Percentiles rank a stretch among this genome's conserved stretches.
phyloP scores from a whole-genome alignment of 2,888 invertebrate species.

The Vanessa cardui region DNA sequence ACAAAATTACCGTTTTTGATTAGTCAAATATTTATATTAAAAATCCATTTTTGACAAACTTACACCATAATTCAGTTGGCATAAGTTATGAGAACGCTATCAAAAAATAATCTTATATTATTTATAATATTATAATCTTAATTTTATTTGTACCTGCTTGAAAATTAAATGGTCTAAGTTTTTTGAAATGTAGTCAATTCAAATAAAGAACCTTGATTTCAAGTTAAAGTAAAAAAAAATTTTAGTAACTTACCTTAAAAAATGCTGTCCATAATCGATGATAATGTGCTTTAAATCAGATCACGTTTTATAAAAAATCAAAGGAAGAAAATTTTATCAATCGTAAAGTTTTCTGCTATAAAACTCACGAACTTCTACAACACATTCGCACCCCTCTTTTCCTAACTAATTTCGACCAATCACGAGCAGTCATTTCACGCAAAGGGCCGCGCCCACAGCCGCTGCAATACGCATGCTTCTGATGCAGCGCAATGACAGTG shows the following conservation, averaged over 20 bases:
- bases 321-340: constrained; percentile 17
- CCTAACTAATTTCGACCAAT: constrained; percentile 63
- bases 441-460: constrained; percentile 69
- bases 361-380: constrained; percentile 66
- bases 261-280: not conserved
- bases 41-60: too few species aligned
- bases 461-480: constrained; percentile 77
- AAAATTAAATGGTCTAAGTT: not conserved
- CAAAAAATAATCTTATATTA: too few species aligned
- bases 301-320: constrained; percentile 41
- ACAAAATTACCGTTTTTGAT: too few species aligned
- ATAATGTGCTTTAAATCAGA: not conserved
- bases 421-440: constrained; percentile 57
- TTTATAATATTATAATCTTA: too few species aligned
- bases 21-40: too few species aligned
- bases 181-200: not conserved
- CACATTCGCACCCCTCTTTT: constrained; percentile 68
- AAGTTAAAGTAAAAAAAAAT: not conserved
- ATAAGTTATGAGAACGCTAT: too few species aligned
- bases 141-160: too few species aligned
- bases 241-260: not conserved
- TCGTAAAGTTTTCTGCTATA: constrained; percentile 68
- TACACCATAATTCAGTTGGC: too few species aligned
- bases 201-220: too few species aligned
- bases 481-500: constrained; percentile 58